Conservation (phyloP, 1,140 invertebrate species). For the Bombus polaris region DNA sequence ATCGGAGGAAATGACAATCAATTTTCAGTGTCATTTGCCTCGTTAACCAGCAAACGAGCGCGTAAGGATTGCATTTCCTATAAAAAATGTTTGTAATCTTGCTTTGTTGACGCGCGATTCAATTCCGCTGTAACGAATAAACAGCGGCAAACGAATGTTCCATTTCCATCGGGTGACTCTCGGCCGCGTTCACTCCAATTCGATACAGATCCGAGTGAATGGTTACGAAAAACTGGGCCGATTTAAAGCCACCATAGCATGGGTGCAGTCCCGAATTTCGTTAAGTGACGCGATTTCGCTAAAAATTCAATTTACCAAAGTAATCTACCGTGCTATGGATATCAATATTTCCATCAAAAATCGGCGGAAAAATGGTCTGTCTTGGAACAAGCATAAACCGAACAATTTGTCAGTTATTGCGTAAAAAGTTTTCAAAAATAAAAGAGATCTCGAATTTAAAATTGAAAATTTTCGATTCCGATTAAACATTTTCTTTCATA, state of each 20-base stretch:
- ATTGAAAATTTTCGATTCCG: no score
- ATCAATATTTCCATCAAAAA: conserved; percentile 25
- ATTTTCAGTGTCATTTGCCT: conserved; percentile 52
- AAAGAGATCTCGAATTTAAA: no score
- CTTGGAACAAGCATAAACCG: neutral
- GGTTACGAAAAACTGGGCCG: conserved; percentile 59
- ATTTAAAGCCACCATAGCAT: conserved; percentile 38
- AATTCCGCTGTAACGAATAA: conserved; percentile 75
- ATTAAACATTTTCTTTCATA: no score
- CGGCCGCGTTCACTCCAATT: conserved; percentile 25
- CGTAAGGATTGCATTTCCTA: conserved; percentile 18
- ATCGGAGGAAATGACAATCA: conserved; percentile 42
- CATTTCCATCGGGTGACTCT: neutral
- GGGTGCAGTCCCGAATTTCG: conserved; percentile 15
- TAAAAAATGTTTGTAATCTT: conserved; percentile 73
- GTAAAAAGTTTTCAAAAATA: neutral
- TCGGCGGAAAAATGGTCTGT: neutral
- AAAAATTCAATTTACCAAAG: conserved; percentile 42
- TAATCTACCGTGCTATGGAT: conserved; percentile 1
- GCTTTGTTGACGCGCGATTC: conserved; percentile 74
- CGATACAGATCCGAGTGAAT: conserved; percentile 50
- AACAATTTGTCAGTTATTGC: neutral
- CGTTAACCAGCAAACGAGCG: conserved; percentile 49
- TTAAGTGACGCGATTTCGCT: conserved; percentile 37
- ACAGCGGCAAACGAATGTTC: conserved; percentile 52